Evolutionary conservation across 2,113 vertebrate species (phyloP), one percentile per base, ranked within the genome.

Genomic region (Percina caprodes): DNA sequence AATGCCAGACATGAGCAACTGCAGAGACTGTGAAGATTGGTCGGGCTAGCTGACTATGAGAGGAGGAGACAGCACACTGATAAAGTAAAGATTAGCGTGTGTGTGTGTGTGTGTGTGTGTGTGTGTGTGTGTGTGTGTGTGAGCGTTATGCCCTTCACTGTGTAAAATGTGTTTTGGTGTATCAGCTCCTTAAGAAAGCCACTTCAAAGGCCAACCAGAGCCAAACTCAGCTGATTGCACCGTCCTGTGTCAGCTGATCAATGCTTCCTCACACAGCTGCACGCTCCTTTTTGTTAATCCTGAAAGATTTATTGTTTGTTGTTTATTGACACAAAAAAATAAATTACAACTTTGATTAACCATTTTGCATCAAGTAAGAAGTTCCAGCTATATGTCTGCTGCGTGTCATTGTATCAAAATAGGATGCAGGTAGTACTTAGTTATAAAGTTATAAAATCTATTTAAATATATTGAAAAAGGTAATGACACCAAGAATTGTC

Each of bases 1-100:
- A 54, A 69, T 33, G 56, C n/a, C 23, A 70, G 58, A 61, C 15
- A 21, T 35, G 30, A 70, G 61, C 21, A 81, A 23, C 26, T 67
- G n/a, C 46, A 58, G 39, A 12, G 30, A 66, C 30, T 58, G n/a
- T 72, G 52, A 33, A 46, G 48, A 58, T 45, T 16, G 42, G 18
- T 13, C 12, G 2, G 9, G 18, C 11, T 21, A 2, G 23, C 16
- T 16, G 61, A 49, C 19, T 12, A 15, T 18, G 3, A 24, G 6
- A 33, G 15, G 26, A 9, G 42, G 52, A 58, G 35, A 35, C 10
- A 58, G 67, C 13, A 56, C 60, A 30, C 46, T 33, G 9, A 75
- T n/a, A 30, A 46, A 19, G 13, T 19, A 24, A 26, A 46, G 8
- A 45, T 3, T 4, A 42, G 51, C 15, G 5, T 58, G 21, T 35